phyloP scores from a whole-genome alignment of 2,888 invertebrate species.

The Creontiades dilutus region DNA sequence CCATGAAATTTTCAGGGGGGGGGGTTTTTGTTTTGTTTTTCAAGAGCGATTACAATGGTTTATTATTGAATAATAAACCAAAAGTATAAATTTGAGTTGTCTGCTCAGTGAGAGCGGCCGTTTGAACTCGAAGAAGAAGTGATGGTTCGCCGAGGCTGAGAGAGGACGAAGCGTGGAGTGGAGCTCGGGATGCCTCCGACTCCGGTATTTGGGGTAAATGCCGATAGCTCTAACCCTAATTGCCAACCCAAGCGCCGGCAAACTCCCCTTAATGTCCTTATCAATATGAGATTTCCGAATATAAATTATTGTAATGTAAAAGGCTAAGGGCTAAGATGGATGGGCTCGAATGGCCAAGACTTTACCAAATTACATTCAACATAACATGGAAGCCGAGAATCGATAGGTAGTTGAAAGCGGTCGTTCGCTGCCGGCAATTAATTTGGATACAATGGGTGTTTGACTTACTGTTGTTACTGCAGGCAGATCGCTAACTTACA shows the following conservation, averaged over 20 bases:
- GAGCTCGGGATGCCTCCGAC: background rate
- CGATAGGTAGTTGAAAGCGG: background rate
- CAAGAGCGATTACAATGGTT: no score
- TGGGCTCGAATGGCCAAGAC: background rate
- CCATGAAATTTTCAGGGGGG: no score
- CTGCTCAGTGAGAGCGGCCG: no score
- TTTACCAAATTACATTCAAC: conserved; percentile 14
- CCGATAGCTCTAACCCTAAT: conserved; percentile 36
- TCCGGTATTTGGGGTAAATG: conserved; percentile 44
- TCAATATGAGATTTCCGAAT: conserved; percentile 38
- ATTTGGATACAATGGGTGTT: no score
- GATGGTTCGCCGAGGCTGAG: background rate
- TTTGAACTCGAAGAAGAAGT: background rate
- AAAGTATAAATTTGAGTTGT: no score
- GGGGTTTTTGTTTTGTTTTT: no score
- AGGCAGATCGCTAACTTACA: no score
- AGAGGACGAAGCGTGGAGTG: background rate
- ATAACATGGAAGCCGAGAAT: background rate
- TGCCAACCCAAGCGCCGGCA: background rate
- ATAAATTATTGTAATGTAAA: conserved; percentile 34
- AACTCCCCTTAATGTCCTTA: background rate
- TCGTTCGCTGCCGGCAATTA: no score
- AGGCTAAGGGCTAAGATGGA: background rate
- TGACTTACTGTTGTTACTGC: no score
- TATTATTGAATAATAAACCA: no score